These are phyloP conservation scores for Rutpela maculata DNA, from an alignment of 2,888 invertebrate species.

Conservation along the genomic window DNA sequence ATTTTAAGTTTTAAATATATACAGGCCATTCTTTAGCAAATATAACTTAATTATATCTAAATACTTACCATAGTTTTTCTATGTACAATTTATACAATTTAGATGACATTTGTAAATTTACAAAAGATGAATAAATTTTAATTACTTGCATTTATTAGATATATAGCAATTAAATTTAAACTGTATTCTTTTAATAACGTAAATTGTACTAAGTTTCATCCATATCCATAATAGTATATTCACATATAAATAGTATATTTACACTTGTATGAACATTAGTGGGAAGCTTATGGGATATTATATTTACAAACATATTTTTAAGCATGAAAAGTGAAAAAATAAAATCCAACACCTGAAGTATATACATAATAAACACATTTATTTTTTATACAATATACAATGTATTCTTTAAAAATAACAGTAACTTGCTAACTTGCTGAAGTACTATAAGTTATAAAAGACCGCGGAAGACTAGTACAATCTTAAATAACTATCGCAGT, in stretches of 20 bases:
- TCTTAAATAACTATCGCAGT: slow-evolving; percentile 64
- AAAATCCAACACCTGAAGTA: slow-evolving; percentile 56
- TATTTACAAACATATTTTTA: not conserved
- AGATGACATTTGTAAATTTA: not conserved
- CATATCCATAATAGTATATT: not conserved
- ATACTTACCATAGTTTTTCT: slow-evolving; percentile 21
- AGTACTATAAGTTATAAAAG: slow-evolving; percentile 66
- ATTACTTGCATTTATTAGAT: no score
- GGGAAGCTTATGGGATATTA: not conserved
- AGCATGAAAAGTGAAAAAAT: not conserved
- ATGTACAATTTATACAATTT: slow-evolving; percentile 45
- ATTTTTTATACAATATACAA: slow-evolving; percentile 65
- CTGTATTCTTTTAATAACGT: no score
- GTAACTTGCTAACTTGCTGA: slow-evolving; percentile 55
- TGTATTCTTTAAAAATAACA: slow-evolving; percentile 65
- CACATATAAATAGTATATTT: not conserved
- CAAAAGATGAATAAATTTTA: not conserved
- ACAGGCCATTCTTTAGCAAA: not conserved
- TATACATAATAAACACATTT: slow-evolving; percentile 63
- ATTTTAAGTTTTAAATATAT: not conserved
- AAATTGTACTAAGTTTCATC: no score
- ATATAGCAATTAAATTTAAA: no score
- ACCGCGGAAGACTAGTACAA: slow-evolving; percentile 71
- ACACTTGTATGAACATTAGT: not conserved
- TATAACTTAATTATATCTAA: not conserved